Conservation (phyloP, 64 coral and sea anemone genomes). For the Montipora efflorescens region DNA sequence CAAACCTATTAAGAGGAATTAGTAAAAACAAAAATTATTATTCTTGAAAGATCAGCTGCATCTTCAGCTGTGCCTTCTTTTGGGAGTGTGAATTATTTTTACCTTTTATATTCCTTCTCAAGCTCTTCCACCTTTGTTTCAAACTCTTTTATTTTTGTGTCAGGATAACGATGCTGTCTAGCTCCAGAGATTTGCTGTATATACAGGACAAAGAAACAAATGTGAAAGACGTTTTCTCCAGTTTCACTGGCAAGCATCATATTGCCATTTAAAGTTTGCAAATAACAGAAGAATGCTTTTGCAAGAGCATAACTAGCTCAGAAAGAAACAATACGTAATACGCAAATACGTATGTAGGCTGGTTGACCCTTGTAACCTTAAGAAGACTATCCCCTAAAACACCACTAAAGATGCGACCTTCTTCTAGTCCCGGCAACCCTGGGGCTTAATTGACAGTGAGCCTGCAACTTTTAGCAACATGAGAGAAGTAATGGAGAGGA, state of each 20-base stretch:
- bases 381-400: too few species aligned
- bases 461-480: too few species aligned
- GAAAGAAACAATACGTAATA: too few species aligned
- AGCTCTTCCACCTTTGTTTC: conserved; percentile 85
- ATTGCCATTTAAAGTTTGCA: neutral
- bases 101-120: conserved; percentile 98
- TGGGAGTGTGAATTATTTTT: neutral
- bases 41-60: too few species aligned
- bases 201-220: neutral
- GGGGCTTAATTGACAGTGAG: too few species aligned
- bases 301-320: too few species aligned
- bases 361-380: too few species aligned
- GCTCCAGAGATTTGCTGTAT: conserved; percentile 95
- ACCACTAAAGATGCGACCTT: too few species aligned
- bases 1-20: conserved; percentile 64
- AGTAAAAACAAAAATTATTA: neutral
- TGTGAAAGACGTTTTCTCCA: neutral
- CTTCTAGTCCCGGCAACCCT: too few species aligned
- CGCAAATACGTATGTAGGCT: neutral
- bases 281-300: too few species aligned
- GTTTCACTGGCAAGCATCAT: neutral
- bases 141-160: conserved; percentile 95
- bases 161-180: conserved; percentile 92
- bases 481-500: too few species aligned
- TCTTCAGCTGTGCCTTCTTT: too few species aligned